Conservation (phyloP, 1,140 invertebrate species). For the Anastatus disparis region DNA sequence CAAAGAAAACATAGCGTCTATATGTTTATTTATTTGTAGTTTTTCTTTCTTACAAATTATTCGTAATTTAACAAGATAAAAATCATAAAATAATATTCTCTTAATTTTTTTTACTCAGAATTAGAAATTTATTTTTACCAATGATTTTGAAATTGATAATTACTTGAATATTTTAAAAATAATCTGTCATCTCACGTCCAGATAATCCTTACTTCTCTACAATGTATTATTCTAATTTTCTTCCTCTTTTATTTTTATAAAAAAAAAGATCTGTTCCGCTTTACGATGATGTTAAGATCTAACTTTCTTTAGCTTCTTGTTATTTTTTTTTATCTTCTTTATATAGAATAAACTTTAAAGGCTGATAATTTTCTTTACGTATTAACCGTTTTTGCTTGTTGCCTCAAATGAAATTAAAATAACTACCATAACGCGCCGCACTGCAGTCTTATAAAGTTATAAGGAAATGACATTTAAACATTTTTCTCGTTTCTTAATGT, state of each 20-base stretch:
- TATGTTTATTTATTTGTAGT: too few relatives aligned
- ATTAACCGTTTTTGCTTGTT: neutral
- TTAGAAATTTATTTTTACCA: too few relatives aligned
- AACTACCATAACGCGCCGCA: neutral
- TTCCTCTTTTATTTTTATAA: neutral
- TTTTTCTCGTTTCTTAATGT: too few relatives aligned
- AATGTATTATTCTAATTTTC: neutral
- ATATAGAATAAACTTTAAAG: too few relatives aligned
- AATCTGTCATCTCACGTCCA: too few relatives aligned
- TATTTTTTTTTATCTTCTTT: slow-evolving; percentile 6
- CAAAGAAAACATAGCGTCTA: too few relatives aligned
- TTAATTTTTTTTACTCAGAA: too few relatives aligned
- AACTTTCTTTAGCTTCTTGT: slow-evolving; percentile 1
- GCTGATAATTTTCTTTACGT: neutral
- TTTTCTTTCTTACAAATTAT: too few relatives aligned
- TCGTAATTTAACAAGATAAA: too few relatives aligned
- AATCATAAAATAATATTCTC: too few relatives aligned
- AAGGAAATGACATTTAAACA: neutral
- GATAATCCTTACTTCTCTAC: neutral
- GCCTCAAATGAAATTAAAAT: neutral
- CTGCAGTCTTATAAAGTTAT: neutral
- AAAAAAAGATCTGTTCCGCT: slow-evolving; percentile 14
- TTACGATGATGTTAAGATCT: neutral
- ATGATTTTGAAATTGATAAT: too few relatives aligned
- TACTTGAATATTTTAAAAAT: too few relatives aligned